Evolutionary conservation across 2,888 invertebrate species (phyloP), one percentile per base, ranked within the genome.

Genomic region (Meteorus cinctellus): DNA sequence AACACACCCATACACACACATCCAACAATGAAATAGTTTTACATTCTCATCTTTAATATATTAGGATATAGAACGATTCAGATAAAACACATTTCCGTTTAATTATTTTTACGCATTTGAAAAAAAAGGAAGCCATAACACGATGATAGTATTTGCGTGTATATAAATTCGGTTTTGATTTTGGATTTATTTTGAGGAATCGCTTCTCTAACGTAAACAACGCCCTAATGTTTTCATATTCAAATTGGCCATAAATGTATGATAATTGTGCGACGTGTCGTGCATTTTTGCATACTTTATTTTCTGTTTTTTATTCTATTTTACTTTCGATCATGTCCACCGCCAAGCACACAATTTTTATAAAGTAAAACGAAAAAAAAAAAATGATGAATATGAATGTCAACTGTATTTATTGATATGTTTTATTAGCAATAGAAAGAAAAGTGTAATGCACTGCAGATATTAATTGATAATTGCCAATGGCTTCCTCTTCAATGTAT

Each of bases 101-200:
- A 19, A 55, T 62, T 16, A 5, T 60, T 27, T 60, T 27, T 29
- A 27, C 12, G 12, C 41, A 41, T 8, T 41, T 12, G 41, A 1
- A 41, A 60, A 60, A 16, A 55, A 19, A 19, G 31, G 12, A 31
- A 62, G 29, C 8, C 4, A 34, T 31, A 62, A 62, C 62, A 62
- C 29, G 3, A 29, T 62, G 62, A 55, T 55, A 55, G 34, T n/a
- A 62, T 62, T 62, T 62, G 34, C 14, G 31, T 62, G 62, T n/a
- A 62, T 62, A 5, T 31, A 29, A 19, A 62, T 62, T 29, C 55
- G 29, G 14, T 62, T 62, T 16, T 8, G 3, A 31, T 62, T 62
- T 16, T 31, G 8, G 14, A 5, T 4, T 8, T n/a, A 19, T 55
- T 55, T 19, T 55, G 8, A 8, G 19, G 4, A 55, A 55, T 48